phyloP scores from a whole-genome alignment of 2,888 invertebrate genomes.

The Tortricodes alternella region DNA sequence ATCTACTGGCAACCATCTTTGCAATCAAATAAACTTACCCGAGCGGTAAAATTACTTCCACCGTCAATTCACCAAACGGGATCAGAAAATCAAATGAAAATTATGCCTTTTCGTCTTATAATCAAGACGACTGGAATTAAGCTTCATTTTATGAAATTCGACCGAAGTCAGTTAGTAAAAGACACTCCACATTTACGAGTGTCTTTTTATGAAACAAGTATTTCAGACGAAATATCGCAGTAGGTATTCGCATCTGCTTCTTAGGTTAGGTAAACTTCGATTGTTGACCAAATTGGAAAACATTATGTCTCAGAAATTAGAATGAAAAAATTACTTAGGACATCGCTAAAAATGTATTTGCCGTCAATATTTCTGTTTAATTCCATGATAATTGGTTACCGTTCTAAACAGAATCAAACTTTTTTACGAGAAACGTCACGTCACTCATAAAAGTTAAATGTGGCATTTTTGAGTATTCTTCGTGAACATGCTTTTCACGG shows the following conservation, averaged over 20 bases:
- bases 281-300: too few relatives aligned
- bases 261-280: too few relatives aligned
- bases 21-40: slow-evolving; percentile 27
- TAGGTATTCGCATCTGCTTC: too few relatives aligned
- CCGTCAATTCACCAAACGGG: slow-evolving; percentile 19
- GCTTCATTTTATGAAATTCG: slow-evolving; percentile 12
- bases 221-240: too few relatives aligned
- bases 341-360: too few relatives aligned
- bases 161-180: slow-evolving; percentile 17
- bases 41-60: slow-evolving; percentile 26
- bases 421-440: too few relatives aligned
- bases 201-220: not conserved
- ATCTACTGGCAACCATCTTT: slow-evolving; percentile 20
- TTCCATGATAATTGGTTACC: too few relatives aligned
- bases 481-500: not conserved
- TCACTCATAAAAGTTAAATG: not conserved
- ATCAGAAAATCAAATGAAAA: slow-evolving; percentile 25
- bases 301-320: too few relatives aligned
- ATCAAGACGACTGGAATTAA: slow-evolving; percentile 24
- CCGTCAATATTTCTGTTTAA: too few relatives aligned
- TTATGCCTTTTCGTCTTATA: slow-evolving; percentile 22
- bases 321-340: too few relatives aligned
- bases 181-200: not conserved
- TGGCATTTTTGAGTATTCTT: not conserved
- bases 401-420: too few relatives aligned